Evolutionary conservation across 2,888 invertebrate genomes (phyloP), one percentile per base, ranked within the genome.

Genomic region (Lithophane semibrunnea): DNA sequence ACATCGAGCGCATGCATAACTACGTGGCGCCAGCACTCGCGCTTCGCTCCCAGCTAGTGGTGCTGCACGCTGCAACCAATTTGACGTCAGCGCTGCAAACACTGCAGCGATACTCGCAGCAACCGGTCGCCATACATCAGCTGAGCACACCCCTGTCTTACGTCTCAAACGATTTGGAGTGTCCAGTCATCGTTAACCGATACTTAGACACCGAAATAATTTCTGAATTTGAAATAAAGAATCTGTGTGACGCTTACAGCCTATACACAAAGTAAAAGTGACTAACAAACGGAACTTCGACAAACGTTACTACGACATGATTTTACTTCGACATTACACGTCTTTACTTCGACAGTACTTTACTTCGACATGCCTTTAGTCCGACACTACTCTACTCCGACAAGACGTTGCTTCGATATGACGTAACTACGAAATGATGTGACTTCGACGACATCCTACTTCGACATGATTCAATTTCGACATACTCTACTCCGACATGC

Each of bases 31-130:
- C 76, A 21, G 74, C 80, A 2, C 83, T 71, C 0, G 74, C 77
- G n/a, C 85, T 92, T 47, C 87, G 81, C 8, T 92, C 93, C 9
- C 86, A 81, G 16, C 37, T 92, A 18, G 84, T 92, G 18, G 72
- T 88, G 29, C 68, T 92, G n/a, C 89, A 87, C 47, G 74, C 88
- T 12, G 44, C 37, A 21, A 54, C 60, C 16, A 37, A 60, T 13
- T 1, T 16, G n/a, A 16, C 8, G 29, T 18, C 52, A 29, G 13
- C 49, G 0, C 10, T 18, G 24, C 70, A 69, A n/a, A 29, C 2
- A 4, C 13, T 77, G 8, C 70, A 79, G n/a, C 49, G 1, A 47
- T n/a, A 70, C 12, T 77, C 72, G 3, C 79, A 61, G 13, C 71
- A 12, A 2, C 60, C 70, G 29, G 52, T 71, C 8, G 37, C 9